Evolutionary conservation across 1,140 invertebrate species (phyloP).

Genomic region (Zaprionus capensis): DNA sequence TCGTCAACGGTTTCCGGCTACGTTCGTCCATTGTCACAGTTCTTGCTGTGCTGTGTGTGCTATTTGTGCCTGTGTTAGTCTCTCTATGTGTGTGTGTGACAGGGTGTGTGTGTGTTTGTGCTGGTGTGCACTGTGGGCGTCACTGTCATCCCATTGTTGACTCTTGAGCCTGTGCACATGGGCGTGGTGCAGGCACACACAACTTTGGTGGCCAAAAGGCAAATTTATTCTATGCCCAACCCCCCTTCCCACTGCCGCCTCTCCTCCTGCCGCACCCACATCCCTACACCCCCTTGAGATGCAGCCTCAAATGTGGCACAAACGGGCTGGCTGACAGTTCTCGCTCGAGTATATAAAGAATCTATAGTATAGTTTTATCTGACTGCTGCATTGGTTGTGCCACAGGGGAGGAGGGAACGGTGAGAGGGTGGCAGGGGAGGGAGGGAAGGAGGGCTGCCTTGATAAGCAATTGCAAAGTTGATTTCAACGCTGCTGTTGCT

Average conservation of each 20-base stretch:
- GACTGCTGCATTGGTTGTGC: constrained; percentile 10
- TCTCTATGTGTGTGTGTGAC: constrained; percentile 16
- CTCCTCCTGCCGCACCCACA: background rate
- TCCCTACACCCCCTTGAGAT: background rate
- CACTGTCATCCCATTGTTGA: constrained; percentile 58
- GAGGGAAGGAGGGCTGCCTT: background rate
- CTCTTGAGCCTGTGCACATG: constrained; percentile 47
- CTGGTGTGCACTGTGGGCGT: constrained; percentile 40
- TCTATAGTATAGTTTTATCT: constrained; percentile 24
- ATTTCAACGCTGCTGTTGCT: constrained; percentile 14
- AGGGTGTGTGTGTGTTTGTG: constrained; percentile 26
- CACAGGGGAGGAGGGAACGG: background rate
- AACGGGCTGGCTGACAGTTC: constrained; percentile 24
- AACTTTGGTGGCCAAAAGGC: constrained; percentile 72
- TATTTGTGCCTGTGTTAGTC: background rate
- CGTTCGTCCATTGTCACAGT: constrained; percentile 47
- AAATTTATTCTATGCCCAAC: constrained; percentile 57
- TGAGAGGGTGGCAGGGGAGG: background rate
- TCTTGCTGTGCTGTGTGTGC: constrained; percentile 16
- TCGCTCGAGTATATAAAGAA: constrained; percentile 19
- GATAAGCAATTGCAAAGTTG: constrained; percentile 32
- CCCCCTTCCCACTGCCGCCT: background rate
- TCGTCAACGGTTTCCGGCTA: constrained; percentile 55
- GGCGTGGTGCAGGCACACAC: constrained; percentile 32
- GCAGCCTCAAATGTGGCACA: constrained; percentile 41